These are phyloP conservation scores for Tortrix viridana DNA, from an alignment of 2,888 invertebrate species.

Conservation along the genomic window DNA sequence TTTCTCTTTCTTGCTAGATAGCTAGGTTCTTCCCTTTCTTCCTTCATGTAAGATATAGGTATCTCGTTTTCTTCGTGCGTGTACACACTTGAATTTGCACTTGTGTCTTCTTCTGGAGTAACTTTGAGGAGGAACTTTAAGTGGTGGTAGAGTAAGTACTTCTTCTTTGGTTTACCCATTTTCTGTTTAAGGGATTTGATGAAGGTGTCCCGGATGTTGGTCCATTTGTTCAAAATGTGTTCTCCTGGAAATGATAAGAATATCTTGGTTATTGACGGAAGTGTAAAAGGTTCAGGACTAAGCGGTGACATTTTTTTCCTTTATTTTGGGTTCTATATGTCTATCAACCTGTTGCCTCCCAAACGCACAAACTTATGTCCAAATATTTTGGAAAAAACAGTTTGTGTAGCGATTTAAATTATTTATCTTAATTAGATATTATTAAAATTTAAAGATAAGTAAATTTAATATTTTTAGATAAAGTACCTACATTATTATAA, in stretches of 20 bases:
- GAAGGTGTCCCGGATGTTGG: constrained; percentile 74
- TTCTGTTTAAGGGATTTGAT: constrained; percentile 64
- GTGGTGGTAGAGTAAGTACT: constrained; percentile 65
- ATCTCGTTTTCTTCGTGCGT: constrained; percentile 27
- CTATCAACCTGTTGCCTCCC: too few species aligned
- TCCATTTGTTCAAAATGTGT: constrained; percentile 69
- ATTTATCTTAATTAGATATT: too few species aligned
- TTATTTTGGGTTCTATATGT: too few species aligned
- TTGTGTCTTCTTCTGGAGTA: constrained; percentile 48
- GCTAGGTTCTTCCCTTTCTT: constrained; percentile 44
- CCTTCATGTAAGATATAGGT: constrained; percentile 44
- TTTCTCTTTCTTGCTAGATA: constrained; percentile 48
- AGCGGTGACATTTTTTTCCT: too few species aligned
- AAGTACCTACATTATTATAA: too few species aligned
- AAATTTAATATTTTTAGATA: too few species aligned
- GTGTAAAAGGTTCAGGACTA: too few species aligned
- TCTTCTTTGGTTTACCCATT: constrained; percentile 61
- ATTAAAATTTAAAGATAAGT: too few species aligned
- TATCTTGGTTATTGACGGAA: too few species aligned
- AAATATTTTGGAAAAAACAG: too few species aligned
- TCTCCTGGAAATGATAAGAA: constrained; percentile 64
- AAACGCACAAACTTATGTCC: too few species aligned
- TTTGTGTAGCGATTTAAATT: too few species aligned
- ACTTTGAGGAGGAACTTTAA: constrained; percentile 64
- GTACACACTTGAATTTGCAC: constrained; percentile 39